phyloP scores from a whole-genome alignment of 1,140 invertebrate genomes.

The Drosophila nikananu region DNA sequence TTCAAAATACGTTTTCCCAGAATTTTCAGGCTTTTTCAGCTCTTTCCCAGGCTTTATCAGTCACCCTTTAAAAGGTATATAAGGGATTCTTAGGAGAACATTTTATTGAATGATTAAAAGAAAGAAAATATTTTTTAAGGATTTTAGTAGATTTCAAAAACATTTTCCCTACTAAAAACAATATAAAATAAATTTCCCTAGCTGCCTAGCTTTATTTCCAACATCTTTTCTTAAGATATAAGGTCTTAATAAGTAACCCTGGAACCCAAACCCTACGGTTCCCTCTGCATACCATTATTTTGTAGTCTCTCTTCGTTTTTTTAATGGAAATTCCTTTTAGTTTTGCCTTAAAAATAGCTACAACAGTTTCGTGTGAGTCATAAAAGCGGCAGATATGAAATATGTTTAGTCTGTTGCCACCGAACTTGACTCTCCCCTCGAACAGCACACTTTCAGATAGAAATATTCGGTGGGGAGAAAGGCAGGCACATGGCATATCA shows the following conservation, averaged over 20 bases:
- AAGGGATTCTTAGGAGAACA: background rate
- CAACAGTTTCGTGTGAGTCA: slow-evolving; percentile 28
- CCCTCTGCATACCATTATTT: background rate
- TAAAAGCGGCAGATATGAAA: slow-evolving; percentile 49
- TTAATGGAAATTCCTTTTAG: slow-evolving; percentile 37
- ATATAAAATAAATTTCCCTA: background rate
- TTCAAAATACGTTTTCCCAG: slow-evolving; percentile 10
- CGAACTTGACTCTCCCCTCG: background rate
- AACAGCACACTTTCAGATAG: slow-evolving; percentile 3
- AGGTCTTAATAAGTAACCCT: background rate
- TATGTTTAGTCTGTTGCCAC: slow-evolving; percentile 32
- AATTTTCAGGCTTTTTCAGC: background rate
- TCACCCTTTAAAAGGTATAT: background rate
- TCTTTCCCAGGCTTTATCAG: background rate
- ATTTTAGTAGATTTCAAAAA: background rate
- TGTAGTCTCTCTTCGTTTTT: background rate
- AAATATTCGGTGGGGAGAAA: slow-evolving; percentile 2
- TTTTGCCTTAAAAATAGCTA: slow-evolving; percentile 59
- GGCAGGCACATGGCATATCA: slow-evolving; percentile 50
- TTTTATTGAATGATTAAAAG: no score
- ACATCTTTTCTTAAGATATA: background rate
- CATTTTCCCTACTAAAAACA: background rate
- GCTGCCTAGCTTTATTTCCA: background rate
- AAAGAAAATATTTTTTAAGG: background rate
- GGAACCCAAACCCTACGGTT: background rate